Conservation (phyloP, 2,113 vertebrate species). For the Entomyzon cyanotis region DNA sequence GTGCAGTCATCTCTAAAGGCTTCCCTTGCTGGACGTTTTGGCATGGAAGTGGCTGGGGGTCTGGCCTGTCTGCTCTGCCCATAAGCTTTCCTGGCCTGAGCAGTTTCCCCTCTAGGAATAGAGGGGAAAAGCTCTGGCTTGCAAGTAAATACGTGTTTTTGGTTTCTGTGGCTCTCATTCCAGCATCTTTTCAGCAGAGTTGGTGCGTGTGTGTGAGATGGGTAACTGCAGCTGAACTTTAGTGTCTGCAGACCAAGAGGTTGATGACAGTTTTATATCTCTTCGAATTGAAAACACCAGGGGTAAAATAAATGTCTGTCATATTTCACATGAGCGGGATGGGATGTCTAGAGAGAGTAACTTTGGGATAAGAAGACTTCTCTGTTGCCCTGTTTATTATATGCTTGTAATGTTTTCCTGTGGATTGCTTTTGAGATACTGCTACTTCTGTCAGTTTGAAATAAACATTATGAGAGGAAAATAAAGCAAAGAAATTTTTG, state of each 20-base stretch:
- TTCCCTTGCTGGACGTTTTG: neutral
- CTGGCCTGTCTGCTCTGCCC: neutral
- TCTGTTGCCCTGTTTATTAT: neutral
- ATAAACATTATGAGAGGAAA: neutral
- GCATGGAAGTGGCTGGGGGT: neutral
- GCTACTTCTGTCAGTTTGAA: neutral
- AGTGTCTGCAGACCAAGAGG: neutral
- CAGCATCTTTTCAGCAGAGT: neutral
- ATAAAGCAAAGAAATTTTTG: neutral
- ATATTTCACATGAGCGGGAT: neutral
- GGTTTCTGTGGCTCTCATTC: neutral
- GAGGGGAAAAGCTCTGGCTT: neutral
- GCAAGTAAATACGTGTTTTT: neutral
- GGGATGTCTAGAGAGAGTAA: neutral
- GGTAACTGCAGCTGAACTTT: neutral
- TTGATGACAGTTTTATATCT: neutral
- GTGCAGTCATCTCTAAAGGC: neutral
- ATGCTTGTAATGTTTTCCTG: neutral
- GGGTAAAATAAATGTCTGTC: neutral
- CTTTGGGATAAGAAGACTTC: neutral
- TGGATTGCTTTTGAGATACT: neutral
- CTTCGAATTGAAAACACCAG: neutral
- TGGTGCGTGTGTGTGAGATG: neutral
- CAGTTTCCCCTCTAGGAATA: accelerated
- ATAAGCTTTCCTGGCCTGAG: neutral